These are phyloP conservation scores for Labeo catla DNA, from an alignment of 2,113 vertebrate genomes.

Conservation along the genomic window DNA sequence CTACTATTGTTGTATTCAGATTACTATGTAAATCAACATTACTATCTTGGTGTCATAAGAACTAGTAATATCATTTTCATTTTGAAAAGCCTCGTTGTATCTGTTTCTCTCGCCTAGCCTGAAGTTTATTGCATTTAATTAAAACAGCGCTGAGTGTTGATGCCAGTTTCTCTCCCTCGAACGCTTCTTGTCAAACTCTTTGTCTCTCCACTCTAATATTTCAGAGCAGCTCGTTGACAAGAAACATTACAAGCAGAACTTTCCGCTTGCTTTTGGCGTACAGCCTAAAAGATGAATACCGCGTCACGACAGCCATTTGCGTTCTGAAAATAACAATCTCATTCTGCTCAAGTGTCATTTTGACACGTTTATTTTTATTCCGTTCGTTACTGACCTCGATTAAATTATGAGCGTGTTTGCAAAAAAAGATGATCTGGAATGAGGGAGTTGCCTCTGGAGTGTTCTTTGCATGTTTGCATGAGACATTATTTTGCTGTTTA, in stretches of 20 bases:
- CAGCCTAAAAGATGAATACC: slow-evolving; percentile 31
- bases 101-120: slow-evolving; percentile 14
- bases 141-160: background rate
- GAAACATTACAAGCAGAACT: slow-evolving; percentile 53
- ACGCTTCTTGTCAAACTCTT: slow-evolving; percentile 36
- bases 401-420: background rate
- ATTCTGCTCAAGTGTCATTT: slow-evolving; percentile 38
- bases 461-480: slow-evolving; percentile 9
- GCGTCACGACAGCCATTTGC: slow-evolving; percentile 37
- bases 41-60: background rate
- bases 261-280: slow-evolving; percentile 47
- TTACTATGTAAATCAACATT: background rate
- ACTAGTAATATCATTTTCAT: background rate
- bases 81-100: background rate
- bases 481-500: background rate
- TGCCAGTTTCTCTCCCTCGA: background rate
- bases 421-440: slow-evolving; percentile 1
- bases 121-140: slow-evolving; percentile 29
- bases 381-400: background rate
- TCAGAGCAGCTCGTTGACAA: slow-evolving; percentile 27
- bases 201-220: slow-evolving; percentile 4
- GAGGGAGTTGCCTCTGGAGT: slow-evolving; percentile 36
- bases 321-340: slow-evolving; percentile 38
- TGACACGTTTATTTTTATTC: slow-evolving; percentile 46
- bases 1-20: background rate